A percentile compares a stretch with the other conserved stretches of the same genome.
phyloP scores from a whole-genome alignment of 2,797 vertebrate species.

The Lagodon rhomboides region DNA sequence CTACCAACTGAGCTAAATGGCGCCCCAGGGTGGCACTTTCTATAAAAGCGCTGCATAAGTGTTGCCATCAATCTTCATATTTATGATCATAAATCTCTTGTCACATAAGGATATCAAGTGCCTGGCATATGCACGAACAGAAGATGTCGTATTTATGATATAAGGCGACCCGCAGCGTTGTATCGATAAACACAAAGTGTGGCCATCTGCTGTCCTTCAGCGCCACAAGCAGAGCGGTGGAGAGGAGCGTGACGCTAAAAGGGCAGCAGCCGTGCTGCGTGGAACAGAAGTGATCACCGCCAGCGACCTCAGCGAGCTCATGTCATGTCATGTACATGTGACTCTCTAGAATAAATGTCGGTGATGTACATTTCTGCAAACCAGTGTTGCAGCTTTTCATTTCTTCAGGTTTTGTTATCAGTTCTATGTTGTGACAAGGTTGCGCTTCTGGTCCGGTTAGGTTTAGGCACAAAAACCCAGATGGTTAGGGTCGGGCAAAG shows the following conservation, averaged over 20 bases:
- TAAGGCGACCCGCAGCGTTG: constrained; percentile 6
- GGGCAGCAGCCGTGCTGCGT: constrained; percentile 7
- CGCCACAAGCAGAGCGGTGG: background rate
- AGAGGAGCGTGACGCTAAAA: constrained; percentile 10
- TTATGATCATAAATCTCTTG: background rate
- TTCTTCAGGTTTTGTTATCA: too few species aligned
- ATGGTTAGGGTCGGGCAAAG: too few species aligned
- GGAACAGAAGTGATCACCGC: background rate
- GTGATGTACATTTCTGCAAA: too few species aligned
- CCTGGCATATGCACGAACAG: constrained; percentile 26
- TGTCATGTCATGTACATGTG: too few species aligned
- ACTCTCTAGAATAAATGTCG: too few species aligned
- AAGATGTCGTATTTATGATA: constrained; percentile 22
- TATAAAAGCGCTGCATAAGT: background rate
- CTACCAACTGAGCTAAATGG: too few species aligned
- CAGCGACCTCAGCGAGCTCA: background rate
- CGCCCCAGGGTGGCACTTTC: background rate
- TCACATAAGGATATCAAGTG: constrained; percentile 15
- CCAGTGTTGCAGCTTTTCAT: too few species aligned
- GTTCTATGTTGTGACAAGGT: too few species aligned
- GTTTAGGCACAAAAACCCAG: too few species aligned
- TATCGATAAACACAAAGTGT: constrained; percentile 40
- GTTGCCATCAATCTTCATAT: constrained; percentile 6
- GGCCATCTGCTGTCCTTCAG: constrained; percentile 47
- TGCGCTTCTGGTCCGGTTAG: too few species aligned